Percentiles rank a stretch among this genome's conserved stretches.
Evolutionary conservation across 2,888 invertebrate species (phyloP).

Genomic region (Azorinus chamasolen): DNA sequence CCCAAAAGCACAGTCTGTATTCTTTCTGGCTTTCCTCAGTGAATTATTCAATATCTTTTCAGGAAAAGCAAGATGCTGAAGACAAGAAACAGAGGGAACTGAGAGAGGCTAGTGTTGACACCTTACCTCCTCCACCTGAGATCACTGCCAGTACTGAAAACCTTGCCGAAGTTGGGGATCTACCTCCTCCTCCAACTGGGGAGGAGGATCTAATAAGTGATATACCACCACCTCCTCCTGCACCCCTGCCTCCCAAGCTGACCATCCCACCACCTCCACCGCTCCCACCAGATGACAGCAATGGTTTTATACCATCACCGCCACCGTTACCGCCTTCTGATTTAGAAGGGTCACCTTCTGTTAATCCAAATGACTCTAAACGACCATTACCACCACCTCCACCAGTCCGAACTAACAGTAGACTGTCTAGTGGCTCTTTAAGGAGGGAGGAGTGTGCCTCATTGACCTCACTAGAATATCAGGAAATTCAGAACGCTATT

Average conservation of each 20-base stretch:
- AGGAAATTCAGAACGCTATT: constrained; percentile 70
- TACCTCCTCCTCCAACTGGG: constrained; percentile 66
- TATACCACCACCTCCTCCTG: constrained; percentile 41
- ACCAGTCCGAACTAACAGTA: constrained; percentile 15
- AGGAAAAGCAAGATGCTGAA: constrained; percentile 60
- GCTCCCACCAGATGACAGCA: constrained; percentile 49
- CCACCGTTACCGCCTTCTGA: constrained; percentile 44
- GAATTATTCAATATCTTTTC: constrained; percentile 6
- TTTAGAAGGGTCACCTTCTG: constrained; percentile 9
- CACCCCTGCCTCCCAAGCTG: constrained; percentile 31
- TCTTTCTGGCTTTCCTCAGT: no score
- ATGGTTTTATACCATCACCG: constrained; percentile 34
- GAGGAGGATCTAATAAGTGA: constrained; percentile 11
- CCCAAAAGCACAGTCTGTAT: no score
- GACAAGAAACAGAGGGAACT: constrained; percentile 6
- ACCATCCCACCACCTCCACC: constrained; percentile 49
- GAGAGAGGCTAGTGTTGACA: constrained; percentile 44
- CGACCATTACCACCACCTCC: constrained; percentile 62
- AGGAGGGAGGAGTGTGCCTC: constrained; percentile 12
- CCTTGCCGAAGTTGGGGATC: constrained; percentile 42
- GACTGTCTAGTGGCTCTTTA: neutral
- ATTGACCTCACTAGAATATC: constrained; percentile 56
- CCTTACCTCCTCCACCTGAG: constrained; percentile 63
- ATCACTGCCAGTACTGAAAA: constrained; percentile 55
- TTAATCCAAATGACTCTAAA: constrained; percentile 49